Evolutionary conservation across 1,140 invertebrate species (phyloP).

Genomic region (Drosophila ogumai): DNA sequence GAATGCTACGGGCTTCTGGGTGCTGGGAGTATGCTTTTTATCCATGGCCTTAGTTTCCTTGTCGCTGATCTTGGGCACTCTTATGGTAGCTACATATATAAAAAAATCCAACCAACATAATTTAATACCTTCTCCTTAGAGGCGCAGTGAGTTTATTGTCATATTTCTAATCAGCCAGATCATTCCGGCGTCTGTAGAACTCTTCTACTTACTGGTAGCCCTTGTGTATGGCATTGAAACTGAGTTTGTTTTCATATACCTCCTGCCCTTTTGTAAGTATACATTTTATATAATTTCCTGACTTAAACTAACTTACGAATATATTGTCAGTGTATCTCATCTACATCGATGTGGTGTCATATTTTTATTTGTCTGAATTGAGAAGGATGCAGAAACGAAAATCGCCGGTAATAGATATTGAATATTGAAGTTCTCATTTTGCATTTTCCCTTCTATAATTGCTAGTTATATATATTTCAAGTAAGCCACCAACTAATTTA

Average conservation of each 20-base stretch:
- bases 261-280: conserved; percentile 27
- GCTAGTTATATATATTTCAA: not conserved
- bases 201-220: conserved; percentile 14
- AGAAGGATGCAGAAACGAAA: not conserved
- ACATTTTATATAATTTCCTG: no score
- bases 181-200: conserved; percentile 3
- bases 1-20: conserved; percentile 2
- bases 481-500: not conserved
- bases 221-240: conserved; percentile 8
- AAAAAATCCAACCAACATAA: not conserved
- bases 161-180: conserved; percentile 18
- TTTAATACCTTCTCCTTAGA: not conserved
- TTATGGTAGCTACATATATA: conserved; percentile 6
- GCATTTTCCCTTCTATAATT: not conserved
- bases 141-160: not conserved
- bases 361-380: not conserved
- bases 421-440: conserved; percentile 8
- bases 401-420: not conserved
- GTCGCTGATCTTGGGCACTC: not conserved
- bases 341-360: conserved; percentile 30
- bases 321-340: conserved; percentile 9
- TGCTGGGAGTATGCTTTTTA: conserved; percentile 10
- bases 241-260: conserved; percentile 15
- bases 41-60: not conserved
- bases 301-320: no score